These are phyloP conservation scores for Xestia xanthographa DNA, from an alignment of 2,888 invertebrate genomes.

Conservation along the genomic window DNA sequence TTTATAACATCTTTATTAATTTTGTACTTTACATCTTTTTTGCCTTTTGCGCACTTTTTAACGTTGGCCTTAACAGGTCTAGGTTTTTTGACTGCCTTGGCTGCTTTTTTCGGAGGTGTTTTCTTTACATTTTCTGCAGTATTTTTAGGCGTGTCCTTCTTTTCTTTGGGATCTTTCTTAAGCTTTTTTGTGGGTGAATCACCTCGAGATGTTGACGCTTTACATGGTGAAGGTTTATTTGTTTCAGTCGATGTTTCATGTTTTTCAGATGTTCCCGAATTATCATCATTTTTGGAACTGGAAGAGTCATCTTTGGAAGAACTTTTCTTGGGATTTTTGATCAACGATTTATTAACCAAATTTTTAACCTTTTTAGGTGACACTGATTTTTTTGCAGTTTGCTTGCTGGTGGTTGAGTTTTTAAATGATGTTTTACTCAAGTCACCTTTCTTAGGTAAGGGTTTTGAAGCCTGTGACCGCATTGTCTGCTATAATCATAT, in stretches of 20 bases:
- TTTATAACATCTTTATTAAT: slow-evolving; percentile 81
- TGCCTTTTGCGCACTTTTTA: slow-evolving; percentile 71
- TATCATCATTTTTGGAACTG: slow-evolving; percentile 75
- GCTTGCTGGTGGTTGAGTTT: slow-evolving; percentile 73
- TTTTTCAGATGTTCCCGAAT: slow-evolving; percentile 73
- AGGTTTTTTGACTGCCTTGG: slow-evolving; percentile 72
- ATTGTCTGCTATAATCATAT: slow-evolving; percentile 84
- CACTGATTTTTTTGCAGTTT: slow-evolving; percentile 79
- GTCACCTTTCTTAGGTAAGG: slow-evolving; percentile 86
- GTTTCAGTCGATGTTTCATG: slow-evolving; percentile 73
- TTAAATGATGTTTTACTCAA: slow-evolving; percentile 83
- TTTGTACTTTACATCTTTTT: slow-evolving; percentile 85
- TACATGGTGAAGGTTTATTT: slow-evolving; percentile 76
- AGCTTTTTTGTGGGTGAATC: slow-evolving; percentile 81
- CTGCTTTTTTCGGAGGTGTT: slow-evolving; percentile 73
- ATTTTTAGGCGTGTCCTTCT: slow-evolving; percentile 82
- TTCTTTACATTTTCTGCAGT: slow-evolving; percentile 73
- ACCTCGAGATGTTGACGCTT: slow-evolving; percentile 73
- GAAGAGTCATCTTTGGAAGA: slow-evolving; percentile 76
- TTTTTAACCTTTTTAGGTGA: slow-evolving; percentile 82
- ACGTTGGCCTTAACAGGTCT: slow-evolving; percentile 70
- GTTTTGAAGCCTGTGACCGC: slow-evolving; percentile 88
- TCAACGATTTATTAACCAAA: slow-evolving; percentile 77
- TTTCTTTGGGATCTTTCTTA: slow-evolving; percentile 83
- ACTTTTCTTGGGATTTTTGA: slow-evolving; percentile 80